Base-by-base conservation (phyloP, 2,113 vertebrate species). In the Ariopsis seemanni region DNA sequence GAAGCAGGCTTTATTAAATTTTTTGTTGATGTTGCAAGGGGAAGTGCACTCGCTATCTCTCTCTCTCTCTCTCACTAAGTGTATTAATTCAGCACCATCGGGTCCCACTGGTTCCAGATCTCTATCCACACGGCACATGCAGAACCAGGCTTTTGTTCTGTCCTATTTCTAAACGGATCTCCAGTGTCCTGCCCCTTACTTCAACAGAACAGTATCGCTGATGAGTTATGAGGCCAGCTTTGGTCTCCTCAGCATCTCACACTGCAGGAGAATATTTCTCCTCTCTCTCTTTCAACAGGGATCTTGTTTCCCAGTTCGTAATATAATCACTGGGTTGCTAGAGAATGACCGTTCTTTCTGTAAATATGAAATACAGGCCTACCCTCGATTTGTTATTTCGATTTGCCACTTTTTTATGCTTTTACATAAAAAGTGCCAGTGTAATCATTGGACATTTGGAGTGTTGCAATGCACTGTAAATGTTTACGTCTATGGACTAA, bases 11-110 rank as follows among this genome's bases (percentile, higher is more conserved):
- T 90, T 92, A 90, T 91, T 91, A 93, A 90, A 93, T 93, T 91
- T 42, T 93, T 93, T 94, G 92, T 94, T 93, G 91, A 91, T 90
- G 88, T 93, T 91, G 90, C 86, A 90, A 80, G 84, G 88, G 90
- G 88, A 85, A 84, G 81, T 65, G 58, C 27, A 42, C 12, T 84
- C 88, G 83, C 80, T 77, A 1, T 57, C 53, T 79, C n/a, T 42
- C 78, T 80, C 27, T 58, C 55, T 42, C 75, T n/a, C 22, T n/a
- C 22, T n/a, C 12, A 1, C 25, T 20, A 80, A 80, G 75, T 84
- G 57, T 91, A 89, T 93, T 92, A 27, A 93, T 93, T 92, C 92
- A 88, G 89, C 90, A 89, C 80, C 88, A 88, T 75, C 65, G 57
- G 83, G 88, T 92, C 87, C 90, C 91, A 86, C 30, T 89, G 89